These are phyloP conservation scores for Myotis daubentonii DNA, from an alignment of 2,797 vertebrate species.

Conservation along the genomic window DNA sequence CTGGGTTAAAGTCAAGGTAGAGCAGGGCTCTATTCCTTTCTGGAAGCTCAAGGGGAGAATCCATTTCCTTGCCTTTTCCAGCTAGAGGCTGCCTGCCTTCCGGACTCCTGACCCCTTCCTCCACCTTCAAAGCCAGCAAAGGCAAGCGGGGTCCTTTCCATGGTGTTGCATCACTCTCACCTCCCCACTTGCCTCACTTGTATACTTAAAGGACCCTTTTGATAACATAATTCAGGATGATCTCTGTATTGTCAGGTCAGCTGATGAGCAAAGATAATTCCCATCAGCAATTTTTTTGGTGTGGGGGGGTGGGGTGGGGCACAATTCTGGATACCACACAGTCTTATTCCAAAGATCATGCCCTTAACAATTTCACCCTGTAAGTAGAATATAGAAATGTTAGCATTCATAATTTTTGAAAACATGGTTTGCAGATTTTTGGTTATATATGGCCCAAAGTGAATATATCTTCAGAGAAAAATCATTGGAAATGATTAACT, in stretches of 20 bases:
- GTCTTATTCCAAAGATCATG: neutral
- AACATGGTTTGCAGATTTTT: slow-evolving; percentile 3
- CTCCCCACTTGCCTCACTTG: neutral
- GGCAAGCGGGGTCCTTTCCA: neutral
- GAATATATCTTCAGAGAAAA: neutral
- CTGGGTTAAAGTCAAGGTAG: neutral
- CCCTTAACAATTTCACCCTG: neutral
- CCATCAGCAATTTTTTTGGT: neutral
- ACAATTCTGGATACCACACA: neutral
- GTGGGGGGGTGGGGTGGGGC: rapidly evolving
- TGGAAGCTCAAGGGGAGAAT: neutral
- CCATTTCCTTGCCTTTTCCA: neutral
- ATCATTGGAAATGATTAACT: neutral
- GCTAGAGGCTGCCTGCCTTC: neutral
- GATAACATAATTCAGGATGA: neutral
- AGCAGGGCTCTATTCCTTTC: neutral
- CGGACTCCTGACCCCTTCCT: neutral
- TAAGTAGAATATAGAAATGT: neutral
- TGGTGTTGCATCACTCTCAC: neutral
- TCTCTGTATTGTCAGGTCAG: neutral
- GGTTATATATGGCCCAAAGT: neutral
- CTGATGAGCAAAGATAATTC: neutral
- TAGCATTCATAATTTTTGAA: slow-evolving; percentile 19
- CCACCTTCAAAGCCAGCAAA: neutral
- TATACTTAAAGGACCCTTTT: neutral